Percentiles rank a stretch among this genome's conserved stretches.
phyloP scores from a whole-genome alignment of 1,140 invertebrate species.

The Drosophila watanabei region DNA sequence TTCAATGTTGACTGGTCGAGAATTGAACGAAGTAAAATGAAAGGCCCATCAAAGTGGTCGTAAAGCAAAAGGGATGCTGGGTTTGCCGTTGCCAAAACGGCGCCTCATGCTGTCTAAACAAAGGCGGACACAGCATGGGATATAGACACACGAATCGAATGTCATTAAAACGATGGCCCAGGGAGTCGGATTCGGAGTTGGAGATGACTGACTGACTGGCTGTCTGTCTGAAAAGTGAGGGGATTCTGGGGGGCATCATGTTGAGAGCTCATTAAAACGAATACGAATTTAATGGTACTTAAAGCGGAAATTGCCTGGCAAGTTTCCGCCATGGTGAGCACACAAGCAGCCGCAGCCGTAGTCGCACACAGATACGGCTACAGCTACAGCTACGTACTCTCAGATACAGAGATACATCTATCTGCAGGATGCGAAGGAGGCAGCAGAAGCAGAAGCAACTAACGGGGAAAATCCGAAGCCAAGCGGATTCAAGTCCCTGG shows the following conservation, averaged over 20 bases:
- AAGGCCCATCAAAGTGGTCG: conserved; percentile 49
- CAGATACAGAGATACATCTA: conserved; percentile 10
- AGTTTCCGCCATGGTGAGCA: conserved; percentile 76
- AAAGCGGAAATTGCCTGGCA: conserved; percentile 85
- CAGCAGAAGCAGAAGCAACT: conserved; percentile 17
- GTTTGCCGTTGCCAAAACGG: conserved; percentile 30
- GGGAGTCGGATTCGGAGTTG: neutral
- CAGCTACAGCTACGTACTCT: conserved; percentile 22
- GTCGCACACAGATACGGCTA: conserved; percentile 19
- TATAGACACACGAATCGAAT: conserved; percentile 73
- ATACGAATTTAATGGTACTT: conserved; percentile 85
- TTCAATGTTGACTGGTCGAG: conserved; percentile 60
- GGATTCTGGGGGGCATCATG: conserved; percentile 64
- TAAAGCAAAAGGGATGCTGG: conserved; percentile 30
- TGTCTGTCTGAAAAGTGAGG: conserved; percentile 15
- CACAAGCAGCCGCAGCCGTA: conserved; percentile 43
- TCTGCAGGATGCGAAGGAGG: conserved; percentile 10
- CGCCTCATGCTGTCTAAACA: conserved; percentile 51
- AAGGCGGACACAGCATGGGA: conserved; percentile 53
- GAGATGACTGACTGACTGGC: conserved; percentile 17
- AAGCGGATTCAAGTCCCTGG: conserved; percentile 38
- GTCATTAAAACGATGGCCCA: conserved; percentile 71
- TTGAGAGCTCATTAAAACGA: conserved; percentile 85
- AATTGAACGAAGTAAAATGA: conserved; percentile 45
- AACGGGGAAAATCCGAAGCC: conserved; percentile 29